Base-by-base conservation (phyloP, 1,140 invertebrate species). In the Thrips palmi region DNA sequence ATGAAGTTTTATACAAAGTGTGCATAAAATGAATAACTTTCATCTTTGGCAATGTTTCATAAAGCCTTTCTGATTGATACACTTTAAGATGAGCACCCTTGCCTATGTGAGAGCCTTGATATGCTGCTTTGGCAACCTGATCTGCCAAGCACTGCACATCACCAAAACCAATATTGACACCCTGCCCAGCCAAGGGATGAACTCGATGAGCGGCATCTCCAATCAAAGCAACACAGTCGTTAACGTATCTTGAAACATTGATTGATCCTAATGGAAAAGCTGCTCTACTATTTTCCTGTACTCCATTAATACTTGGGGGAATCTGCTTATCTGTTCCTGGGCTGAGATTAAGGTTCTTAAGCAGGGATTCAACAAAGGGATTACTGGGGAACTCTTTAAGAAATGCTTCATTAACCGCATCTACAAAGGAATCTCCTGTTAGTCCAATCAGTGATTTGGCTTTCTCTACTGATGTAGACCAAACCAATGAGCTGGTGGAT, bases 191-290 rank as follows among this genome's bases (percentile, higher is more conserved):
- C 33, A 97, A 55, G 0, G 94, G 94, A 65, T 98, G 93, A 24
- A 98, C 68, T 52, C 87, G 68, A 59, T 98, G 94, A 6, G 92
- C 92, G 23, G 93, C 86, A 68, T 99, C 94, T 11, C 85, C 89
- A 42, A 96, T 69, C 2, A 94, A 58, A 29, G 74, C 88, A 7
- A 77, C 70, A 35, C 81, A 67, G 14, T 65, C 58, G 21, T 61
- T 63, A 1, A 87, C 72, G 59, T 97, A 97, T 43, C 74, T 68
- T 0, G 77, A 71, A 18, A 88, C 71, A 58, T 97, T 89, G 0
- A 84, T 78, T 51, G 97, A 84, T 17, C 76, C 79, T 5, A 98
- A 62, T 0, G 93, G 93, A 61, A 97, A 99, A 4, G 73, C 72
- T 19, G 86, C 92, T 14, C 89, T 61, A 2, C 78, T 78, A 10